Conservation (phyloP, 2,797 vertebrate genomes). For the Furcifer pardalis region DNA sequence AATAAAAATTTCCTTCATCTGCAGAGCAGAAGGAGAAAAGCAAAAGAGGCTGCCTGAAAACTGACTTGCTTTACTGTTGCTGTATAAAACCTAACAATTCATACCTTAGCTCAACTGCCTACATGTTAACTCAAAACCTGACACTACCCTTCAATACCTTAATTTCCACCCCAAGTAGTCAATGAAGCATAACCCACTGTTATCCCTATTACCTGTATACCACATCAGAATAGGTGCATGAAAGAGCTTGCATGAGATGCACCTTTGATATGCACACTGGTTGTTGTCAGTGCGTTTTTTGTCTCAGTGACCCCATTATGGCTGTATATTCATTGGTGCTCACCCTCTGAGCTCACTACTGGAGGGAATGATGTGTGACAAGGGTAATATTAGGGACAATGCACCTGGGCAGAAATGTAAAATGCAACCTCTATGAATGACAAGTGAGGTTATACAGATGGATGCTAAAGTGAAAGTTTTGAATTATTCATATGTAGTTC, state of each 20-base stretch:
- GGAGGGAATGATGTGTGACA: neutral
- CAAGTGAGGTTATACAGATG: slow-evolving; percentile 32
- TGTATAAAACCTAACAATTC: no score
- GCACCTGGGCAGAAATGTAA: slow-evolving; percentile 41
- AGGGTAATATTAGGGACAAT: slow-evolving; percentile 28
- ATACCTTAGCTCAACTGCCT: no score
- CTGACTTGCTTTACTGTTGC: no score
- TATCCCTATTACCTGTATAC: no score
- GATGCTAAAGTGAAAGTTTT: slow-evolving; percentile 49
- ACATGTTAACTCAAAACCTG: no score
- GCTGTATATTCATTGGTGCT: neutral
- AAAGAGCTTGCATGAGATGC: no score
- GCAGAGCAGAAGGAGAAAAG: neutral
- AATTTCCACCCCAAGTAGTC: no score
- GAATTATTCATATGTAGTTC: slow-evolving; percentile 61
- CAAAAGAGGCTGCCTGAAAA: no score
- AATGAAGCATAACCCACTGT: no score
- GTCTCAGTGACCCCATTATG: neutral
- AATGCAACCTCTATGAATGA: slow-evolving; percentile 56
- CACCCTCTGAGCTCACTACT: neutral
- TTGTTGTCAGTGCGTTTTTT: neutral
- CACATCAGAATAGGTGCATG: no score
- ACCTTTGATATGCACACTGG: neutral
- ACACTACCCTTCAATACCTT: no score
- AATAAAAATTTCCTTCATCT: neutral